A percentile compares a stretch with the other conserved stretches of the same genome.
Conservation (phyloP, 37 sponge, comb jelly and placozoan genomes). For the Chondrilla cf. caribensis region DNA sequence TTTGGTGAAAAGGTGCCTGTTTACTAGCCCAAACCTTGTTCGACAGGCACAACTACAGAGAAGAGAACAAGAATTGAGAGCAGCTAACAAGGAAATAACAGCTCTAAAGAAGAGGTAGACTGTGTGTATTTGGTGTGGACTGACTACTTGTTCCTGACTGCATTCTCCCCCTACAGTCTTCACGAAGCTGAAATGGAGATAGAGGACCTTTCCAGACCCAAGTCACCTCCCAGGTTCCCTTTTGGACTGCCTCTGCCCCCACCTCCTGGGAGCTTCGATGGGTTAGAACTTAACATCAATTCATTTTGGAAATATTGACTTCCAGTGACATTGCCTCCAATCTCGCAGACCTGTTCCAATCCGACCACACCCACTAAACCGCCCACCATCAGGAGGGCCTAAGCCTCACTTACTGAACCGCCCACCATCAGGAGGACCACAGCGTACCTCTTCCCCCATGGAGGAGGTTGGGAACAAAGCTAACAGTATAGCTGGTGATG, state of each 20-base stretch:
- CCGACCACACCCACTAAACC: not conserved
- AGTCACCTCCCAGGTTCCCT: not conserved
- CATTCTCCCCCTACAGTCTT: not conserved
- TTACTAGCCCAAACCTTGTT: not conserved
- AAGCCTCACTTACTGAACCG: not conserved
- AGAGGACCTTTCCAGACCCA: not conserved
- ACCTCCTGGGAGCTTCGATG: not conserved
- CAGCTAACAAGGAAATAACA: constrained; percentile 59
- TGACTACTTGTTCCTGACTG: not conserved
- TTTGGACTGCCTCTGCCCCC: constrained; percentile 5
- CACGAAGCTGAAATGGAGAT: constrained; percentile 12
- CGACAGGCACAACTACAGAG: constrained; percentile 52
- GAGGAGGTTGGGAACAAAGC: not conserved
- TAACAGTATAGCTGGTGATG: constrained; percentile 21
- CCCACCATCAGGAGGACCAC: constrained; percentile 3
- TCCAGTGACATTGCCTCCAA: too few relatives aligned
- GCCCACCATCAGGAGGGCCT: not conserved
- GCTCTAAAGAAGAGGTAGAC: constrained; percentile 32
- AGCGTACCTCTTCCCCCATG: constrained; percentile 18
- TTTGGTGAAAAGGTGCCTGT: not conserved
- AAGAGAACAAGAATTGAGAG: constrained; percentile 67
- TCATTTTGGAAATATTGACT: too few relatives aligned
- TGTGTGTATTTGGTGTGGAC: not conserved
- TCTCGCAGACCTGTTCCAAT: not conserved
- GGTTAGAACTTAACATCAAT: not conserved